A percentile compares a stretch with the other conserved stretches of the same genome.
Evolutionary conservation across 2,888 invertebrate genomes (phyloP).

Genomic region (Callosobruchus maculatus): DNA sequence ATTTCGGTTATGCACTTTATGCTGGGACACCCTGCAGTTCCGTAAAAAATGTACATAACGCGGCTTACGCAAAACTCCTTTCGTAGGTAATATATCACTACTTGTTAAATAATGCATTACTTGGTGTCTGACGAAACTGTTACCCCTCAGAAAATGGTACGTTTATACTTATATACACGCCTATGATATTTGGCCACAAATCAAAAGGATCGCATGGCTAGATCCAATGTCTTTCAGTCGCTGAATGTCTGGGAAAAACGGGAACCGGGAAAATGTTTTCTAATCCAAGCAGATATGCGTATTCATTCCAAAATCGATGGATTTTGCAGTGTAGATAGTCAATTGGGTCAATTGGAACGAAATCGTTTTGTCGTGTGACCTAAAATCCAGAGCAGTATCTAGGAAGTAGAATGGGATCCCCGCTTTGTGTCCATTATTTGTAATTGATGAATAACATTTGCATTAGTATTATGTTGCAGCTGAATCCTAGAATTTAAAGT

Average conservation of each 20-base stretch:
- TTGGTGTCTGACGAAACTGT: no score
- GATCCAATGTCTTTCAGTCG: background rate
- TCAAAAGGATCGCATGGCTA: background rate
- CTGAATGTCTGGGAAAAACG: background rate
- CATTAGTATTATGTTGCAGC: no score
- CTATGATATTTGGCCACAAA: background rate
- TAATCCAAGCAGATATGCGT: background rate
- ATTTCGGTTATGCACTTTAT: no score
- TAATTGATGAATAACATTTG: no score
- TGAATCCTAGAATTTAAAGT: no score
- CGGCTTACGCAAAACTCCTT: no score
- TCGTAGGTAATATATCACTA: no score
- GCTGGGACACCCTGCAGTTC: no score
- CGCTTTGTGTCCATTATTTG: no score
- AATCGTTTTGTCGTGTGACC: background rate
- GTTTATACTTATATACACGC: background rate
- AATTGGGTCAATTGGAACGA: background rate
- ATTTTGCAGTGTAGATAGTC: background rate
- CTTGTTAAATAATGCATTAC: no score
- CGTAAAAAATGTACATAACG: no score
- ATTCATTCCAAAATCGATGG: background rate
- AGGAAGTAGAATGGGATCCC: background rate
- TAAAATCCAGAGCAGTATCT: background rate
- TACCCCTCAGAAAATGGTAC: background rate
- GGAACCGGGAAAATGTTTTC: background rate